Conservation (phyloP, 1,140 invertebrate genomes). For the Meteorus sp. region DNA sequence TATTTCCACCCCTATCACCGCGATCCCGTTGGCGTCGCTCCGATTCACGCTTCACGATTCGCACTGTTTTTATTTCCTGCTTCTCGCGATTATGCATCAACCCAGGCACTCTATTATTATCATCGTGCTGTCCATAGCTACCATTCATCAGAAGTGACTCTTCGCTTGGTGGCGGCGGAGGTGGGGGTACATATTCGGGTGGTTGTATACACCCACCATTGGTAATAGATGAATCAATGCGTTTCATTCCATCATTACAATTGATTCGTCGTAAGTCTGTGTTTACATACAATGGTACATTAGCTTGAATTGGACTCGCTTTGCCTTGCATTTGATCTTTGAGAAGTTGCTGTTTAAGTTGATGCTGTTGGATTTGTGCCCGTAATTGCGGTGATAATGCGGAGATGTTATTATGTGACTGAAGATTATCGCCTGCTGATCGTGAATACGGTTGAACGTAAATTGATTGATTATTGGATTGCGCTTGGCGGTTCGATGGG, state of each 20-base stretch:
- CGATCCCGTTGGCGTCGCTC: slow-evolving; percentile 79
- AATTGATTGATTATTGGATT: slow-evolving; percentile 28
- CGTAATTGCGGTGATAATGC: slow-evolving; percentile 44
- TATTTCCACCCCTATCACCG: slow-evolving; percentile 61
- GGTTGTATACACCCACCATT: slow-evolving; percentile 40
- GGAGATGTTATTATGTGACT: slow-evolving; percentile 39
- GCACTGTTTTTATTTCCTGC: slow-evolving; percentile 87
- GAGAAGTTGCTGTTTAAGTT: slow-evolving; percentile 49
- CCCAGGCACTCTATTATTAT: slow-evolving; percentile 51
- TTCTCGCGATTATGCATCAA: slow-evolving; percentile 80
- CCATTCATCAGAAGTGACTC: slow-evolving; percentile 41
- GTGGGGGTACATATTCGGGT: slow-evolving; percentile 51
- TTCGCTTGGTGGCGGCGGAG: slow-evolving; percentile 42
- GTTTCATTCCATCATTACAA: slow-evolving; percentile 35
- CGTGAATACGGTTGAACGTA: slow-evolving; percentile 9
- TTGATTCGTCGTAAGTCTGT: slow-evolving; percentile 42
- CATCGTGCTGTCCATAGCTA: slow-evolving; percentile 46
- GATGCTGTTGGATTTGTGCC: slow-evolving; percentile 51
- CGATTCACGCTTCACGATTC: slow-evolving; percentile 90
- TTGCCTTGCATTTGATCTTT: slow-evolving; percentile 53
- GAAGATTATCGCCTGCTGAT: slow-evolving; percentile 18
- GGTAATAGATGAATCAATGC: slow-evolving; percentile 34
- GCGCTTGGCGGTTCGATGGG: slow-evolving; percentile 14
- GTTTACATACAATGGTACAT: slow-evolving; percentile 55
- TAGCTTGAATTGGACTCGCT: slow-evolving; percentile 37